Evolutionary conservation across 2,888 invertebrate species (phyloP).

Genomic region (Agrypnus murinus): DNA sequence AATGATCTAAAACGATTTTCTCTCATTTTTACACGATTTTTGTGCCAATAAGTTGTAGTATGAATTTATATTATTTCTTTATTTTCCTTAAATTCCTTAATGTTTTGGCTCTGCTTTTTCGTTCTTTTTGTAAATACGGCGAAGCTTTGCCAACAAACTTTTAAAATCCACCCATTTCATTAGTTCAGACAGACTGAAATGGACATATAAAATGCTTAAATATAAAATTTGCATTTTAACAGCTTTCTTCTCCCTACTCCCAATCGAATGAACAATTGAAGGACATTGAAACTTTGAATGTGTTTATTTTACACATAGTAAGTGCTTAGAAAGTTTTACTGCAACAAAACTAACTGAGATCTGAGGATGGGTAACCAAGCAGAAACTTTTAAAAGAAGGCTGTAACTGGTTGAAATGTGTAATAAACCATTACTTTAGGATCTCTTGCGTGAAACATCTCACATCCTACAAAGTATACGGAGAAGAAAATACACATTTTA

Average conservation of each 20-base stretch:
- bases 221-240: too few species aligned
- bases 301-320: too few species aligned
- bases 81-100: constrained; percentile 21
- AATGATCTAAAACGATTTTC: background rate
- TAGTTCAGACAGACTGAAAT: constrained; percentile 1
- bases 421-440: constrained; percentile 34
- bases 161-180: background rate
- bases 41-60: constrained; percentile 12
- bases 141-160: constrained; percentile 23
- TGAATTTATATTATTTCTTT: constrained; percentile 5
- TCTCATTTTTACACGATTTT: background rate
- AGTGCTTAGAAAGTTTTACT: too few species aligned
- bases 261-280: too few species aligned
- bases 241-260: too few species aligned
- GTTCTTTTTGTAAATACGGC: constrained; percentile 18
- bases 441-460: constrained; percentile 35
- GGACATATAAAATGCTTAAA: too few species aligned
- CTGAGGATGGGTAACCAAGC: constrained; percentile 29
- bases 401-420: constrained; percentile 23
- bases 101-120: constrained; percentile 22
- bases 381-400: constrained; percentile 21
- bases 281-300: too few species aligned
- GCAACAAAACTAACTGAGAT: too few species aligned
- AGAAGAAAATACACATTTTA: constrained; percentile 26
- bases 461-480: background rate